Evolutionary conservation across 2,888 invertebrate genomes (phyloP).

Genomic region (Eucera pruinosa): DNA sequence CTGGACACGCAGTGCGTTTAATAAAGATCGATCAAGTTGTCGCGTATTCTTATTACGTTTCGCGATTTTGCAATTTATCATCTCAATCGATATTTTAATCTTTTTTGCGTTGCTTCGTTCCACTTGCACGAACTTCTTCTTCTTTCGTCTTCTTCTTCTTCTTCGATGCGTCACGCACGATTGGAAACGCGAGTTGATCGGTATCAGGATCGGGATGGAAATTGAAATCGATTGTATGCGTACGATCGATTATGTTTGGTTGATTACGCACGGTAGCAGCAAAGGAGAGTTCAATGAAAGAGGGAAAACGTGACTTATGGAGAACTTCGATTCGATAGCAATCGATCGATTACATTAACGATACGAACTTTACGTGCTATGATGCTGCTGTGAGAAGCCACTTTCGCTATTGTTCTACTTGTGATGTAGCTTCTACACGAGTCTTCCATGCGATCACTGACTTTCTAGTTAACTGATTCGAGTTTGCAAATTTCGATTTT

Average conservation of each 20-base stretch:
- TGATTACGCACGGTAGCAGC: neutral
- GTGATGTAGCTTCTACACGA: constrained; percentile 52
- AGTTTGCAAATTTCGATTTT: constrained; percentile 31
- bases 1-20: neutral
- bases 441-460: constrained; percentile 33
- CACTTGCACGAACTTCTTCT: neutral
- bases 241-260: neutral
- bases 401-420: constrained; percentile 59
- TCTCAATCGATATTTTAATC: neutral
- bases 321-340: constrained; percentile 13
- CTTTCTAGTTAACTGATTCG: constrained; percentile 48
- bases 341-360: constrained; percentile 52
- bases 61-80: constrained; percentile 13
- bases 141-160: neutral
- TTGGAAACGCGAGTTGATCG: neutral
- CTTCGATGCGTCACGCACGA: no score
- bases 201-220: constrained; percentile 6
- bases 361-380: constrained; percentile 29
- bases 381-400: constrained; percentile 38
- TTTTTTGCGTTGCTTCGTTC: neutral
- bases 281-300: neutral
- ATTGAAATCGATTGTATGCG: neutral
- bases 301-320: neutral
- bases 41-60: constrained; percentile 1
- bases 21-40: constrained; percentile 18